A percentile compares a stretch with the other conserved stretches of the same genome.
phyloP scores from a whole-genome alignment of 2,113 vertebrate genomes.

The Opisthocomus hoazin region DNA sequence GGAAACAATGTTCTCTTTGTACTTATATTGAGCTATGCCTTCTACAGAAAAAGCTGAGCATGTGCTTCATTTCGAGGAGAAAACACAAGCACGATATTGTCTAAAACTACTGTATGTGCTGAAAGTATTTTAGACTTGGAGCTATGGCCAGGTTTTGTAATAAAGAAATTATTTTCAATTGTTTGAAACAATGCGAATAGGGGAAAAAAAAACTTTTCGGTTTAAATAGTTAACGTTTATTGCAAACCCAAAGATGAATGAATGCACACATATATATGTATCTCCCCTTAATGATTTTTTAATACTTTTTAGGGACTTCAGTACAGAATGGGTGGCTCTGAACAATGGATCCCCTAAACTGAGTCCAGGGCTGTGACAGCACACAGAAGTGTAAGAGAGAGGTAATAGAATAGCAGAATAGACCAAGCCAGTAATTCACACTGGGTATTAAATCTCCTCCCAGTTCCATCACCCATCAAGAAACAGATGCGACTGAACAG shows the following conservation, averaged over 20 bases:
- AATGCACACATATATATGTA: neutral
- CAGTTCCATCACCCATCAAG: neutral
- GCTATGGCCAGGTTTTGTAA: neutral
- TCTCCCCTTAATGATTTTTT: neutral
- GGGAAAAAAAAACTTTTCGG: neutral
- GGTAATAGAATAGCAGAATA: neutral
- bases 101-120: neutral
- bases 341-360: neutral
- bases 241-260: neutral
- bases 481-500: neutral
- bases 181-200: neutral
- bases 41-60: neutral
- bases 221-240: neutral
- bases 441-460: neutral
- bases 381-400: neutral
- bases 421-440: neutral
- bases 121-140: neutral
- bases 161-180: neutral
- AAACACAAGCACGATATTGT: neutral
- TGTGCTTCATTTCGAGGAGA: neutral
- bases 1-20: conserved; percentile 31
- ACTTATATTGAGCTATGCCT: neutral
- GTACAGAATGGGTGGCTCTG: neutral
- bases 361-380: neutral
- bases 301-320: neutral